Percentiles rank a stretch among this genome's conserved stretches.
These are phyloP conservation scores for Latrodectus elegans DNA, from an alignment of 2,888 invertebrate genomes.

Conservation along the genomic window DNA sequence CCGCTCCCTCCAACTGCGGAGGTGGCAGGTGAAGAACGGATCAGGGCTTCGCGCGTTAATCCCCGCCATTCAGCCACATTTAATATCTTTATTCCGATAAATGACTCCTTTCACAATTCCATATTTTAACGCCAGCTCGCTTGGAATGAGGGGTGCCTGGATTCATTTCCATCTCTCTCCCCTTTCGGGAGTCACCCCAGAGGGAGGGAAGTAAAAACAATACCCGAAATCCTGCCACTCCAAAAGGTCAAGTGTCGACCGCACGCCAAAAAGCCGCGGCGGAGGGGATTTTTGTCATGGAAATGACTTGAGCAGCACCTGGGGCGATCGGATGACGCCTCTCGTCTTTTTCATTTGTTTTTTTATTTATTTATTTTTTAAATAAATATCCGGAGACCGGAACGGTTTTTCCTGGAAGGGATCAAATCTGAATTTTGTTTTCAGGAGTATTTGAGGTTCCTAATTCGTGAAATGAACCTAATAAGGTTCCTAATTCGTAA, in stretches of 20 bases:
- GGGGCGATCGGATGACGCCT: no score
- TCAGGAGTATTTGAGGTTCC: no score
- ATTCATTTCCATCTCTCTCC: slow-evolving; percentile 2
- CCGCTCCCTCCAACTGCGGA: not conserved
- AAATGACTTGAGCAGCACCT: no score
- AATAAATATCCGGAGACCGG: no score
- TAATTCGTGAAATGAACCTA: no score
- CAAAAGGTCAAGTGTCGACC: slow-evolving; percentile 63
- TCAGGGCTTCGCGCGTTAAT: not conserved
- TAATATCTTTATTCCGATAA: slow-evolving; percentile 66
- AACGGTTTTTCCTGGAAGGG: no score
- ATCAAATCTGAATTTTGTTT: no score
- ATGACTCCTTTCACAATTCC: slow-evolving; percentile 59
- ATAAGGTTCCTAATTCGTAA: no score
- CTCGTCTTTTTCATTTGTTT: no score
- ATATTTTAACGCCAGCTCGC: slow-evolving; percentile 17
- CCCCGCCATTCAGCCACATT: not conserved
- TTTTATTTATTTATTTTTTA: no score
- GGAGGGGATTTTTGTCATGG: slow-evolving; percentile 13
- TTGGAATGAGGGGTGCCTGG: not conserved
- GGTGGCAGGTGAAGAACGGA: not conserved
- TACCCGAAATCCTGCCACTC: slow-evolving; percentile 34
- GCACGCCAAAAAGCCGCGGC: slow-evolving; percentile 44
- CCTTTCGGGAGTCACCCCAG: not conserved
- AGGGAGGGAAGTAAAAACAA: not conserved